Evolutionary conservation across 2,888 invertebrate species (phyloP).

Genomic region (Trichogramma dendrolimi): DNA sequence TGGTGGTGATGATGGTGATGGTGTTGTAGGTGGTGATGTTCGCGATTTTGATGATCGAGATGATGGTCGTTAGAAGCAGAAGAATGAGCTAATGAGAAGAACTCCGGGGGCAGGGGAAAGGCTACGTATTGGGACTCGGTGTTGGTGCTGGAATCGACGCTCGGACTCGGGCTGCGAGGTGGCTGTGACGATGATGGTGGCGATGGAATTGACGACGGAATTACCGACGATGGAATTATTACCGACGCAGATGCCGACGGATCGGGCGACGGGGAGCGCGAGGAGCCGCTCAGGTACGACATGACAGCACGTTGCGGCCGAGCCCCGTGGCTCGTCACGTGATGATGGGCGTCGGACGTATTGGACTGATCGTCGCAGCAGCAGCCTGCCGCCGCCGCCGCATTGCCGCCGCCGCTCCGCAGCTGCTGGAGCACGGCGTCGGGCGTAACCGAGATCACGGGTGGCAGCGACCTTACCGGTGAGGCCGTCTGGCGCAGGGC

Average conservation of each 20-base stretch:
- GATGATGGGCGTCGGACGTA: constrained; percentile 13
- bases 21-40: constrained; percentile 3
- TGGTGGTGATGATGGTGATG: constrained; percentile 9
- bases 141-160: constrained; percentile 17
- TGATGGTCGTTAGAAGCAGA: constrained; percentile 25
- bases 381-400: constrained; percentile 6
- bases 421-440: constrained; percentile 36
- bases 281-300: constrained; percentile 33
- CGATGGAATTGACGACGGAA: constrained; percentile 28
- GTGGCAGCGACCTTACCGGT: constrained; percentile 45
- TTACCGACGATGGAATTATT: constrained; percentile 32
- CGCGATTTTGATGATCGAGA: constrained; percentile 22
- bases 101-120: constrained; percentile 42
- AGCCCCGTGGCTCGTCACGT: constrained; percentile 21
- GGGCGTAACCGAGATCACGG: constrained; percentile 47
- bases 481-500: constrained; percentile 45
- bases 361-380: not conserved
- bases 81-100: constrained; percentile 38
- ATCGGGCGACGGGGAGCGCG: constrained; percentile 23
- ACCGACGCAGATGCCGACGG: constrained; percentile 27
- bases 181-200: not conserved
- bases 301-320: constrained; percentile 45
- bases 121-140: constrained; percentile 39
- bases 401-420: not conserved
- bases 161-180: not conserved